Conservation (phyloP, 2,113 vertebrate genomes). For the Cyanoramphus novaezelandiae region DNA sequence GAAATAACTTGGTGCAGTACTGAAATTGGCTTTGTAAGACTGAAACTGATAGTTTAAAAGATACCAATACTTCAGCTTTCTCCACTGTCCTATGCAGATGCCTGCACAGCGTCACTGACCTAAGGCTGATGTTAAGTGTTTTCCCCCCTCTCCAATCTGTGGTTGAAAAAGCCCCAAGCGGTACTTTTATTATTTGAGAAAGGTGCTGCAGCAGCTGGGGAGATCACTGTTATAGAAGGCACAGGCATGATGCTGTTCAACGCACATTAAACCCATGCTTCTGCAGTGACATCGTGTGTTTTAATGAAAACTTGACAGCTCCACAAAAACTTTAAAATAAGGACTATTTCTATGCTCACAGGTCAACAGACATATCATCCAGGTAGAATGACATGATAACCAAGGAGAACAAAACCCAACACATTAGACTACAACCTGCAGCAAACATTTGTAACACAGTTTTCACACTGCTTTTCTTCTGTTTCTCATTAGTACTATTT, state of each 20-base stretch:
- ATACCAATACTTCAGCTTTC: not conserved
- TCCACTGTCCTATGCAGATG: not conserved
- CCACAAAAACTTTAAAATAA: not conserved
- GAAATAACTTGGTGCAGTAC: slow-evolving; percentile 9
- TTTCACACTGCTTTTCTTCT: not conserved
- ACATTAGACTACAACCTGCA: not conserved
- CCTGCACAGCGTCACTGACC: not conserved
- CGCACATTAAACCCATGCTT: not conserved
- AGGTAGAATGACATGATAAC: not conserved
- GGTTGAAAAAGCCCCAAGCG: slow-evolving; percentile 24
- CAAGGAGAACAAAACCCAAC: not conserved
- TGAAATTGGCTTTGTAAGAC: not conserved
- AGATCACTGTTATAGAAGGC: not conserved
- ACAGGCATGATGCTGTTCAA: not conserved
- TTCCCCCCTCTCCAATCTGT: not conserved
- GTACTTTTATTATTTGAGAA: slow-evolving; percentile 15
- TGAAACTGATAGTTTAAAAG: slow-evolving; percentile 54
- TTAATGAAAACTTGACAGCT: not conserved
- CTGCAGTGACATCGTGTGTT: not conserved
- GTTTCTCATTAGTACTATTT: not conserved
- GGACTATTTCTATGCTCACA: not conserved
- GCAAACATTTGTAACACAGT: not conserved
- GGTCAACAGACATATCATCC: not conserved
- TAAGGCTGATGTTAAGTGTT: not conserved
- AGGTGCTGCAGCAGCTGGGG: not conserved